Conservation (phyloP, 2,797 vertebrate genomes). For the Merluccius polli region DNA sequence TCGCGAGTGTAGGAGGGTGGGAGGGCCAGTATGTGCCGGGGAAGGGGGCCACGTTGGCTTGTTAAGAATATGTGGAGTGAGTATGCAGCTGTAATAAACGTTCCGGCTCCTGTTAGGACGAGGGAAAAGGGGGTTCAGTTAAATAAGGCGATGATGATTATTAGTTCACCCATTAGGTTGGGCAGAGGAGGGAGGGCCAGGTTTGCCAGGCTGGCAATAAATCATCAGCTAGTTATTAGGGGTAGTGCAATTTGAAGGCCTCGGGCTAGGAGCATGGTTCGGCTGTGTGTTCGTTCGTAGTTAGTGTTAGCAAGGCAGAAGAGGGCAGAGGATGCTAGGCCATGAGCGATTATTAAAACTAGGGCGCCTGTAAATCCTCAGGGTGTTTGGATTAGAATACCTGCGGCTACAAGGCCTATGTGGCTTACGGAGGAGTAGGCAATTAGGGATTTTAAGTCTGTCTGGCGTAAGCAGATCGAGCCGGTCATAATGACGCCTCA, state of each 20-base stretch:
- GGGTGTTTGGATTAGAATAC: not conserved
- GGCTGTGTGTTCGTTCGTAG: slow-evolving; percentile 45
- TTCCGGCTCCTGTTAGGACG: accelerated
- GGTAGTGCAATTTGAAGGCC: slow-evolving; percentile 32
- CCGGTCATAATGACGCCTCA: slow-evolving; percentile 33
- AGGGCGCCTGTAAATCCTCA: slow-evolving; percentile 29
- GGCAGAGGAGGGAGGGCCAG: slow-evolving; percentile 31
- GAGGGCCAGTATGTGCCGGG: accelerated
- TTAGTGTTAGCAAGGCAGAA: slow-evolving; percentile 53
- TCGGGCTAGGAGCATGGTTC: not conserved
- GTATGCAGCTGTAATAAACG: slow-evolving; percentile 28
- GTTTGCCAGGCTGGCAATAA: slow-evolving; percentile 25
- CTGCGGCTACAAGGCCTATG: slow-evolving; percentile 25
- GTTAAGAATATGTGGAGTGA: slow-evolving; percentile 30
- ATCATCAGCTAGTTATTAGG: slow-evolving; percentile 32
- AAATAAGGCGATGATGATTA: slow-evolving; percentile 36
- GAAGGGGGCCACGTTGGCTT: slow-evolving; percentile 21
- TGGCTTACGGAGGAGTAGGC: slow-evolving; percentile 45
- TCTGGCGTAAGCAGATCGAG: slow-evolving; percentile 27
- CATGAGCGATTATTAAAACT: slow-evolving; percentile 47
- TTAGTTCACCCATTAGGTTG: slow-evolving; percentile 46
- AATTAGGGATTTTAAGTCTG: slow-evolving; percentile 50
- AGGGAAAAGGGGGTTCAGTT: slow-evolving; percentile 37
- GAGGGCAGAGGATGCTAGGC: slow-evolving; percentile 33
- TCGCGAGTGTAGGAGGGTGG: slow-evolving; percentile 39